These are phyloP conservation scores for Poecilia picta DNA, from an alignment of 2,797 vertebrate species.

Conservation along the genomic window DNA sequence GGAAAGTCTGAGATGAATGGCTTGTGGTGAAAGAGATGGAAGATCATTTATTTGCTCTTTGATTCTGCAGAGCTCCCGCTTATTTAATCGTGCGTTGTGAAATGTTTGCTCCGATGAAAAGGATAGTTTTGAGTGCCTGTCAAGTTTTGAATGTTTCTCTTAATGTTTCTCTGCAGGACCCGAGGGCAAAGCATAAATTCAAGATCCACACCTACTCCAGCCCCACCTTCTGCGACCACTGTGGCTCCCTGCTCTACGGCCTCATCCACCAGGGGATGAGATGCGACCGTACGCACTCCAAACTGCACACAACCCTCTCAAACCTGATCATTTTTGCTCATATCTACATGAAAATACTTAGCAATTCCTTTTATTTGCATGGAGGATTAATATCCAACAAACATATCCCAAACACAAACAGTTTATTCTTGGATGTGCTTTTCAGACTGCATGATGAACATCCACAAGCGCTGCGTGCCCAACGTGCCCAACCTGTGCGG, in stretches of 20 bases:
- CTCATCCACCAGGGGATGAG: conserved; percentile 90
- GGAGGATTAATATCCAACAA: not conserved
- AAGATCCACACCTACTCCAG: conserved; percentile 98
- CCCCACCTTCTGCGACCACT: conserved; percentile 98
- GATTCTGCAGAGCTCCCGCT: not conserved
- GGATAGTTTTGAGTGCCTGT: not conserved
- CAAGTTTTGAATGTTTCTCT: not conserved
- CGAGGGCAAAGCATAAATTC: conserved; percentile 95
- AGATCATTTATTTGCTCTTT: not conserved
- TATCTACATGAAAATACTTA: not conserved
- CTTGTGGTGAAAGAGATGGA: not conserved
- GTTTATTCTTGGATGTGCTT: conserved; percentile 7
- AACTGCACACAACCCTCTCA: not conserved
- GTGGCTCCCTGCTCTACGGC: conserved; percentile 93
- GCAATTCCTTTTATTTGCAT: not conserved
- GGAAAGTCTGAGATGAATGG: conserved; percentile 9
- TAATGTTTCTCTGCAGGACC: conserved; percentile 80
- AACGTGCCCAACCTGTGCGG: conserved; percentile 97
- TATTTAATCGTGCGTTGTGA: not conserved
- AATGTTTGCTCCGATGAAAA: not conserved
- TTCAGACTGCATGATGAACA: conserved; percentile 88
- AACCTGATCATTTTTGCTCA: not conserved
- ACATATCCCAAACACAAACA: not conserved
- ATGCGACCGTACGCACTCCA: conserved; percentile 79
- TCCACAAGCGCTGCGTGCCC: conserved; percentile 97